Evolutionary conservation across 2,797 vertebrate species (phyloP).

Genomic region (Spondyliosoma cantharus): DNA sequence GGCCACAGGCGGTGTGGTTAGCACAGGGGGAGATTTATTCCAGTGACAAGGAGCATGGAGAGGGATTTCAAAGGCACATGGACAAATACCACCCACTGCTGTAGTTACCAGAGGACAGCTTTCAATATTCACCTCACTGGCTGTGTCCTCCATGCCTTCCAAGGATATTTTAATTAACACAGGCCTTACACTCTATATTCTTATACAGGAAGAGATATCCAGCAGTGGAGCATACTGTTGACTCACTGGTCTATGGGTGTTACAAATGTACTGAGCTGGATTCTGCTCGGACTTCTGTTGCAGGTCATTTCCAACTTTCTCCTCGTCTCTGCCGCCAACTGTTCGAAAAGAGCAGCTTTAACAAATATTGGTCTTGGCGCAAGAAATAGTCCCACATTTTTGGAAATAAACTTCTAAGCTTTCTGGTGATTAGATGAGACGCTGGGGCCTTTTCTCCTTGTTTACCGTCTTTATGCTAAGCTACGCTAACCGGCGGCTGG

Average conservation of each 20-base stretch:
- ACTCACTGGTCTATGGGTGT: background rate
- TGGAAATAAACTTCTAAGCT: background rate
- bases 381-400: background rate
- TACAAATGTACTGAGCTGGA: background rate
- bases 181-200: background rate
- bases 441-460: background rate
- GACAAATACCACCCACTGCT: constrained; percentile 34
- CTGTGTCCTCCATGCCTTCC: constrained; percentile 20
- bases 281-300: constrained; percentile 1
- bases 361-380: too few species aligned
- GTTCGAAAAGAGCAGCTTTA: background rate
- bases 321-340: background rate
- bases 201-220: background rate
- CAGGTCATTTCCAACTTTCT: background rate
- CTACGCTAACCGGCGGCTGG: background rate
- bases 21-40: constrained; percentile 48
- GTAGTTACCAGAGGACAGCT: constrained; percentile 11
- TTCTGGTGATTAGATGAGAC: background rate
- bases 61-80: constrained; percentile 52
- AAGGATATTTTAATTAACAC: constrained; percentile 36
- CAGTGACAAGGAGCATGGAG: constrained; percentile 38
- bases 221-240: background rate
- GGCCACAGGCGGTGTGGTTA: constrained; percentile 52
- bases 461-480: background rate
- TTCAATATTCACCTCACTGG: constrained; percentile 35